Evolutionary conservation across 2,113 vertebrate genomes (phyloP), one percentile per base, ranked within the genome.

Genomic region (Eretmochelys imbricata): DNA sequence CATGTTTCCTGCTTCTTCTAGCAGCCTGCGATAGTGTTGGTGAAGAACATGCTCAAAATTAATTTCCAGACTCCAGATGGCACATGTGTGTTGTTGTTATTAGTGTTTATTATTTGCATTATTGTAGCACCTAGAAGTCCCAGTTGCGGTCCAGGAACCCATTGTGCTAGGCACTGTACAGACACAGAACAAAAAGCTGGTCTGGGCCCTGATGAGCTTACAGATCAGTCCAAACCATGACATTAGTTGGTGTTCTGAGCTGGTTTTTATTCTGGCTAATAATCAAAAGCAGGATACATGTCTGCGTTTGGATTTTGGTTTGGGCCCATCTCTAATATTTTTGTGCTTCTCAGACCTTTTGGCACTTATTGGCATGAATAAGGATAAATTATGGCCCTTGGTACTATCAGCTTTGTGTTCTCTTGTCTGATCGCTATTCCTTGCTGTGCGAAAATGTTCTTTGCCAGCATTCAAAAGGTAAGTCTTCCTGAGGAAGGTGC

Each of bases 361-460:
- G 48, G 72, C 42, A 76, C 42, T 27, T 76, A 20, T 48, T 54
- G 78, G 9, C 27, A 3, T 0, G 3, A 50, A 42, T 42, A 7
- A 20, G 13, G 19, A 51, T 38, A 5, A 3, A 2, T 78, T 14
- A 48, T 29, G 46, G 75, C 27, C 29, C 42, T 51, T 31, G 29
- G 22, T 2, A 65, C 25, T 1, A 5, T 10, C 19, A 10, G 79
- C 48, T 51, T 57, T 80, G 48, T 24, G 5, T 1, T 1, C 17
- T 14, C 9, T 83, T n/a, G 65, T 17, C 50, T 17, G 54, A 10
- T 2, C 7, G 25, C 0, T 14, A 17, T 14, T 75, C 29, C 5
- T 78, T 49, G 35, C 50, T 50, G 1, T 5, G 2, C 22, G 13
- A 0, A 1, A 4, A 1, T 1, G 31, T 49, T 4, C 3, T 16